Conservation (phyloP, 2,113 vertebrate species). For the Lutjanus erythropterus region DNA sequence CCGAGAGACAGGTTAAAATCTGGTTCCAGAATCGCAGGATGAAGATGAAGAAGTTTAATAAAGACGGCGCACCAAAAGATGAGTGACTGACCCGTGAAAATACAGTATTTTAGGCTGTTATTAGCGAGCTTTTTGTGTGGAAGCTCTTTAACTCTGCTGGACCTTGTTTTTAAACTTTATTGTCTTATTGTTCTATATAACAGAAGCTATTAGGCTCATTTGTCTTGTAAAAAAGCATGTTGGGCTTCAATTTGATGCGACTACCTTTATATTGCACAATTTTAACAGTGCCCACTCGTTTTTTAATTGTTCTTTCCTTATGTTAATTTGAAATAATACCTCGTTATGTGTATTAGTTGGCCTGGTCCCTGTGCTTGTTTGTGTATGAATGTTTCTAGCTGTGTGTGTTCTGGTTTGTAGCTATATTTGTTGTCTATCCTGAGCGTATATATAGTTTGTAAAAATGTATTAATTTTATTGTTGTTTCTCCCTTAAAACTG, state of each 20-base stretch:
- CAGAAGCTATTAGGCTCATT: conserved; percentile 70
- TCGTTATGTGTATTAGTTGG: conserved; percentile 87
- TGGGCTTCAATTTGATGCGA: conserved; percentile 83
- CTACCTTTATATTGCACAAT: conserved; percentile 97
- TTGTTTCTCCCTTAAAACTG: conserved; percentile 62
- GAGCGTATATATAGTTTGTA: conserved; percentile 74
- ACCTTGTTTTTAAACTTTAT: conserved; percentile 73
- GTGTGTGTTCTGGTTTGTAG: conserved; percentile 87
- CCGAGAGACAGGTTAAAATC: conserved; percentile 98
- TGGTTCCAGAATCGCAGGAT: conserved; percentile 99
- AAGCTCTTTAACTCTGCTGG: conserved; percentile 67
- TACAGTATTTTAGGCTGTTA: conserved; percentile 55
- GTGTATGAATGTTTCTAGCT: conserved; percentile 92
- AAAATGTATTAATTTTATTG: conserved; percentile 72
- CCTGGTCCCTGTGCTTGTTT: conserved; percentile 90
- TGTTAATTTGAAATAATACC: conserved; percentile 89
- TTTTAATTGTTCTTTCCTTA: conserved; percentile 63
- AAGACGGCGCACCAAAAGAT: conserved; percentile 92
- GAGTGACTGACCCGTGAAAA: conserved; percentile 81
- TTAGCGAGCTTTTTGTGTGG: conserved; percentile 52
- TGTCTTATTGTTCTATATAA: conserved; percentile 76
- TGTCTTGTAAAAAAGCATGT: conserved; percentile 82
- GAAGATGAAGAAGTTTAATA: conserved; percentile 99
- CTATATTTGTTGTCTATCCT: conserved; percentile 86
- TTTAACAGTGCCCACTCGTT: conserved; percentile 86